Conservation (phyloP, 2,888 invertebrate species). For the Neoascia interrupta region DNA sequence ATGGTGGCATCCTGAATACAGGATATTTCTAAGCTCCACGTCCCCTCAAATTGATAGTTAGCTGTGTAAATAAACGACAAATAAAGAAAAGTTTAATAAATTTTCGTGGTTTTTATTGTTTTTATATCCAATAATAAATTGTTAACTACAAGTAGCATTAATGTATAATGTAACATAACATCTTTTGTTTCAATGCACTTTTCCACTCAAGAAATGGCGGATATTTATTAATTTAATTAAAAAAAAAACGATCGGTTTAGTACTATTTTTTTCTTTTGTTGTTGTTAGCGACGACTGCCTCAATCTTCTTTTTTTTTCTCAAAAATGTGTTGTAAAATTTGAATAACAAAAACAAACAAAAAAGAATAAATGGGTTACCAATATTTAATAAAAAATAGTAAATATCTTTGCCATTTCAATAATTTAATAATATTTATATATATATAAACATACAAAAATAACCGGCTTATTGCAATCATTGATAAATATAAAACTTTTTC, state of each 20-base stretch:
- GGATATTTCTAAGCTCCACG: conserved; percentile 68
- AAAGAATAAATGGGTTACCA: conserved; percentile 44
- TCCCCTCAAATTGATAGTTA: conserved; percentile 1
- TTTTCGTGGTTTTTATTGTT: conserved; percentile 48
- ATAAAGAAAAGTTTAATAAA: conserved; percentile 12
- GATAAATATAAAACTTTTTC: conserved; percentile 26
- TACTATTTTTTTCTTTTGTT: conserved; percentile 28
- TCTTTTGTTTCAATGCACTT: conserved; percentile 63
- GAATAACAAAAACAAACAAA: conserved; percentile 42
- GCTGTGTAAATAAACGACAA: not conserved
- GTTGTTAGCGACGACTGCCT: conserved; percentile 34
- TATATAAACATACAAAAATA: conserved; percentile 65
- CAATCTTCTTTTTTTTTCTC: not conserved
- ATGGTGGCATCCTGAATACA: conserved; percentile 85
- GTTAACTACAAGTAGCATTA: conserved; percentile 68
- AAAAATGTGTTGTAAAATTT: conserved; percentile 48
- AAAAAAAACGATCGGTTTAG: conserved; percentile 49
- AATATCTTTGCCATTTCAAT: conserved; percentile 33
- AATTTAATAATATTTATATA: conserved; percentile 45
- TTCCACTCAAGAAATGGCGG: conserved; percentile 61
- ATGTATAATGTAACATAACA: conserved; percentile 63
- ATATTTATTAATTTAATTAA: conserved; percentile 38
- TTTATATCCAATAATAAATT: conserved; percentile 67
- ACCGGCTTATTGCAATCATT: conserved; percentile 51
- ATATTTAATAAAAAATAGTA: conserved; percentile 52